Base-by-base conservation (phyloP, 2,113 vertebrate species). In the Benitochromis conjunctus region DNA sequence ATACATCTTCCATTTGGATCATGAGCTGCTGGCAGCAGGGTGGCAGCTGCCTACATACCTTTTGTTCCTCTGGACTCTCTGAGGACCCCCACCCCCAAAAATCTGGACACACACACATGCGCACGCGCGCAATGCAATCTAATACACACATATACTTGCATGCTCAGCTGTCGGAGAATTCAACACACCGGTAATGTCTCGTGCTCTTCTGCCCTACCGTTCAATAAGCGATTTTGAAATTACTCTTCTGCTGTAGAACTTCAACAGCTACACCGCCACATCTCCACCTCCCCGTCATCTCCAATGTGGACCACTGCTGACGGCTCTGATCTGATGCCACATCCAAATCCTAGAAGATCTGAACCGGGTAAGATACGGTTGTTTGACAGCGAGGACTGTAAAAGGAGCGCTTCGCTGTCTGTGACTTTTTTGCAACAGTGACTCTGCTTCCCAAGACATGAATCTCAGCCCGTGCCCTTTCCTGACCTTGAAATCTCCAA, bases 11-110 rank as follows among this genome's bases (percentile, higher is more conserved):
- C 89, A 88, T 89, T 92, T 86, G 81, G 92, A 94, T 85, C 86
- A 80, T 78, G 78, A 91, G 89, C 91, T 88, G 83, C 87, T 78
- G 83, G 92, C 92, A 89, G 84, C 57, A 80, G 77, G 85, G 79
- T 77, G 80, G 91, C 95, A 96, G 96, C 94, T 96, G 95, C 92
- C 88, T 58, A 83, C 92, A 93, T 94, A 94, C 95, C 94, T 96
- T 95, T 95, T 96, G 95, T 93, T 94, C 88, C 62, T 91, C 55
- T 86, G 74, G 86, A 90, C 84, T 81, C 88, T 86, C 81, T 12
- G 60, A 79, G 18, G 9, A 36, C 89, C 80, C 24, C 36, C 16
- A 56, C 86, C 46, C 79, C 14, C 1, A 64, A 10, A 82, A 82
- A 88, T 79, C 57, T 69, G 76, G 29, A 85, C n/a, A 79, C 81